Base-by-base conservation (phyloP, 2,888 invertebrate species). In the Euspilapteryx auroguttella region DNA sequence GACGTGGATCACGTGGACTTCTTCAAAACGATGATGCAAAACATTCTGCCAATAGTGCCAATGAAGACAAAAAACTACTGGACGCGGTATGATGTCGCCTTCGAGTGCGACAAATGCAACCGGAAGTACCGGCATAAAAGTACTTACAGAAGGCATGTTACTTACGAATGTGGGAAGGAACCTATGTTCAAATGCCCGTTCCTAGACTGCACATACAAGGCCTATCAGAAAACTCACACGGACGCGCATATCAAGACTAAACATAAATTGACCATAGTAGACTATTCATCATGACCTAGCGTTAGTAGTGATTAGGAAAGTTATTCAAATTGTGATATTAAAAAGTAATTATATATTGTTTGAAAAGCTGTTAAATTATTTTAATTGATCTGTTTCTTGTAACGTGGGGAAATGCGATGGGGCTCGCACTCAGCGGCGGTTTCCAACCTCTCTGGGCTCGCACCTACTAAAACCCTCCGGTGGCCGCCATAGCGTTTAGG, bases 91-190 rank as follows among this genome's bases (percentile, higher is more conserved):
- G 69, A 73, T 37, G 59, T 63, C 49, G 57, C 58, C 30, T 76
- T 59, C 34, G 75, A 80, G 40, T 83, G 87, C 51, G 79, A 79
- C 35, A 81, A 80, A 39, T 88, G 89, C 54, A 81, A 83, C 47
- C 81, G 86, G 52, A 82, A 82, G 42, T 89, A 89, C 58, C 82
- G 85, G 38, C 85, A 85, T 64, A 84, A 85, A 59, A 84, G 83
- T 41, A 85, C 86, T 13, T 79, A 88, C 43, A 78, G 83, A 47
- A 79, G 87, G 44, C 88, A 88, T 49, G 63, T 83, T 28, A 83
- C 83, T 23, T 79, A 81, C 40, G 83, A 84, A 45, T 84, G 84
- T 42, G 83, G 83, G 2, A 73, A 81, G 49, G 82, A 82, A 40
- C 75, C 75, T 2, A 76, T 73, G 75, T 75, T 73, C 37, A 50